Evolutionary conservation across 2,888 invertebrate species (phyloP).

Genomic region (Drosophila mayaguana): DNA sequence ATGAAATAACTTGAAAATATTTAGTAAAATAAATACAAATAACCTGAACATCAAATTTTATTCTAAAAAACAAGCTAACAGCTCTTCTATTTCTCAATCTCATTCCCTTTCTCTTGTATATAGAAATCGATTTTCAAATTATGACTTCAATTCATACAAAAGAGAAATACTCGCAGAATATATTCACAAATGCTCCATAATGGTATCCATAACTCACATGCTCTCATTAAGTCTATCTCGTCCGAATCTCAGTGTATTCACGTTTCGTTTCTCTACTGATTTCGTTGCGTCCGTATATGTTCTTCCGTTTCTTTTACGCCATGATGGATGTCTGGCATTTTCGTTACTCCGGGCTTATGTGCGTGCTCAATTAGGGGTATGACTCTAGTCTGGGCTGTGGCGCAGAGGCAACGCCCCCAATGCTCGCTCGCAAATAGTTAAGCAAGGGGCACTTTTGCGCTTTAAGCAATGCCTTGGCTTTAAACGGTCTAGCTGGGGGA

Average conservation of each 20-base stretch:
- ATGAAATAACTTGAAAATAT: no score
- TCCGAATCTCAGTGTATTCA: slow-evolving; percentile 24
- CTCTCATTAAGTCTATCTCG: neutral
- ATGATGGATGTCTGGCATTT: slow-evolving; percentile 53
- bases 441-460: slow-evolving; percentile 7
- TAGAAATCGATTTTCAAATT: neutral
- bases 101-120: no score
- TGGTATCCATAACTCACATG: neutral
- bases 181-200: neutral
- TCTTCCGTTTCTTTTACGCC: slow-evolving; percentile 23
- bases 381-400: slow-evolving; percentile 24
- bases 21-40: no score
- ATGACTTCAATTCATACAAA: neutral
- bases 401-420: neutral
- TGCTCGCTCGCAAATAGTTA: neutral
- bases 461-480: slow-evolving; percentile 22
- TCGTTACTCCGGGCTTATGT: slow-evolving; percentile 44
- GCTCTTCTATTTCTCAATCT: no score
- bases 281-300: neutral
- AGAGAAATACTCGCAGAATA: neutral
- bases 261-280: neutral
- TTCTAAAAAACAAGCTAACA: no score
- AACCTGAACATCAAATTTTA: no score
- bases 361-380: slow-evolving; percentile 73
- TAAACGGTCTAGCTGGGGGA: slow-evolving; percentile 23